These are phyloP conservation scores for Athetis lepigone DNA, from an alignment of 2,888 invertebrate species.

Conservation along the genomic window DNA sequence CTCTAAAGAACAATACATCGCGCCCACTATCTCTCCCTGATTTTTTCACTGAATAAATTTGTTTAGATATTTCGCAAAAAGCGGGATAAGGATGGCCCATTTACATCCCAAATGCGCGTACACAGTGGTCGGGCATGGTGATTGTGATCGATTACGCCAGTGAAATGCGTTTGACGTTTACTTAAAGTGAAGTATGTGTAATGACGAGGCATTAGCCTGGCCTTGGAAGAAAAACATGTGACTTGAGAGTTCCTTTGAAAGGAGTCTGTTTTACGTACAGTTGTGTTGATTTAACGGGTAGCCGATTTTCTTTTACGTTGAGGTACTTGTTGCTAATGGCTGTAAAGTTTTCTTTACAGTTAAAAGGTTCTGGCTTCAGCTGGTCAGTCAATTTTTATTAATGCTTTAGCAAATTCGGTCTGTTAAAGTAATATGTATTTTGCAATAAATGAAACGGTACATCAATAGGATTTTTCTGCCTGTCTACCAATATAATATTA, in stretches of 20 bases:
- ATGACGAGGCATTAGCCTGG: constrained; percentile 43
- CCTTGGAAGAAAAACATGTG: constrained; percentile 40
- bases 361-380: neutral
- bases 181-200: constrained; percentile 61
- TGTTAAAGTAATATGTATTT: no score
- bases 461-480: neutral
- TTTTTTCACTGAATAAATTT: constrained; percentile 84
- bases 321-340: constrained; percentile 37
- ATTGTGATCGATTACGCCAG: constrained; percentile 71
- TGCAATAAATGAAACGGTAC: neutral
- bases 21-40: constrained; percentile 53
- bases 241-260: constrained; percentile 39
- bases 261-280: constrained; percentile 43
- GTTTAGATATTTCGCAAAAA: constrained; percentile 85
- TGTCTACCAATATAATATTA: neutral
- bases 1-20: constrained; percentile 43
- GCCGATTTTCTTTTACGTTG: constrained; percentile 23
- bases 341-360: constrained; percentile 33
- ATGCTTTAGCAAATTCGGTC: no score
- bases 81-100: constrained; percentile 82
- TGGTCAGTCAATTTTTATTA: no score
- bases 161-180: constrained; percentile 62
- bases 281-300: constrained; percentile 49
- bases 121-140: constrained; percentile 71
- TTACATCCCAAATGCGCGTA: constrained; percentile 81